These are phyloP conservation scores for Drosophila meridiana DNA, from an alignment of 2,888 invertebrate species.

Conservation along the genomic window DNA sequence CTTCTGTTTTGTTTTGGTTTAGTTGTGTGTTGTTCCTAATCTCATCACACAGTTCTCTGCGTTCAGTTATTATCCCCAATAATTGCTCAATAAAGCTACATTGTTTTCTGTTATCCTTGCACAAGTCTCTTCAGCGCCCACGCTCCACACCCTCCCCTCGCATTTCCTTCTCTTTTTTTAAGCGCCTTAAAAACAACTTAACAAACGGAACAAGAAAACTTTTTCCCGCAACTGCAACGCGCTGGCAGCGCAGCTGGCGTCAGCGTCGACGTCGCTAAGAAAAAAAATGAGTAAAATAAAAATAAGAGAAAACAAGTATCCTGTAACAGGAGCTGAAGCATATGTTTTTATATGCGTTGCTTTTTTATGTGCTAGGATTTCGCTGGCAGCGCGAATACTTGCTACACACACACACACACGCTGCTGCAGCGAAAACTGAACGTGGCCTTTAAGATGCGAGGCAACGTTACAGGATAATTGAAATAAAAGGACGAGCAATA, in stretches of 20 bases:
- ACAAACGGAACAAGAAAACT: conserved; percentile 36
- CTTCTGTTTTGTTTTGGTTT: background rate
- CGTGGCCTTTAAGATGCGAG: conserved; percentile 32
- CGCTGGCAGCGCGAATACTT: conserved; percentile 38
- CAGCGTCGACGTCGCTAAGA: conserved; percentile 29
- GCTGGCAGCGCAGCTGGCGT: conserved; percentile 43
- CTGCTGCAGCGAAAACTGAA: conserved; percentile 30
- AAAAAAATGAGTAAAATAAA: background rate
- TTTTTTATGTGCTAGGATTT: conserved; percentile 68
- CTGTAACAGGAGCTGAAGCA: conserved; percentile 51
- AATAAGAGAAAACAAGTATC: conserved; percentile 41
- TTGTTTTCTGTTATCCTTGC: conserved; percentile 2
- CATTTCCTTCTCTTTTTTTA: conserved; percentile 31
- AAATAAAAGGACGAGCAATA: conserved; percentile 35
- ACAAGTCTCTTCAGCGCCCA: background rate
- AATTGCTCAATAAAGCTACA: conserved; percentile 22
- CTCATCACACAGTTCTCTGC: background rate
- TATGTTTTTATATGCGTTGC: conserved; percentile 69
- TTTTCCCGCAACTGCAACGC: conserved; percentile 16
- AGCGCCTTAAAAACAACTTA: conserved; percentile 53
- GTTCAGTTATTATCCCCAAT: conserved; percentile 11
- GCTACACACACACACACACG: conserved; percentile 15
- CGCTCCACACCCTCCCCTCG: background rate
- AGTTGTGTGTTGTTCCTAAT: background rate
- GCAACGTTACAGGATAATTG: conserved; percentile 34